Conservation (phyloP, 2,797 vertebrate genomes). For the Acropternis orthonyx region DNA sequence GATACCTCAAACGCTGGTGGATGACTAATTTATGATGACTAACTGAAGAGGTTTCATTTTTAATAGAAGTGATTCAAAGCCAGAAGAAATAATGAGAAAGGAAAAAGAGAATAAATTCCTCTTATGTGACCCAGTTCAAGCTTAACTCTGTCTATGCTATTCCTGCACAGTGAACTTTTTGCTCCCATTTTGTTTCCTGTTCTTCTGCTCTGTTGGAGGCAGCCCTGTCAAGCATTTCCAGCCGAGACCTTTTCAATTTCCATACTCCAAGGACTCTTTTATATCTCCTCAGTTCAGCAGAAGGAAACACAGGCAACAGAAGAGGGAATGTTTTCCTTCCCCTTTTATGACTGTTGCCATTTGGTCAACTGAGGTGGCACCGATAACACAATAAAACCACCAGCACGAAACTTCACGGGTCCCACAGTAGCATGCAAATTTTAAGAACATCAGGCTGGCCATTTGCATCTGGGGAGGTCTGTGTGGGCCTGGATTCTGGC, state of each 20-base stretch:
- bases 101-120: neutral
- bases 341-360: neutral
- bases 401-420: neutral
- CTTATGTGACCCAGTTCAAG: neutral
- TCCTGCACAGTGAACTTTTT: neutral
- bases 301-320: neutral
- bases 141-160: neutral
- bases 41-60: slow-evolving; percentile 29
- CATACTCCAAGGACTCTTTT: neutral
- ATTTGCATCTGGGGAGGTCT: neutral
- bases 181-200: neutral
- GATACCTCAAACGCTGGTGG: neutral
- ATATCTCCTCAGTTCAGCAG: neutral
- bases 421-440: neutral
- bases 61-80: slow-evolving; percentile 22
- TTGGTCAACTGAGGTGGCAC: neutral
- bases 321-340: neutral
- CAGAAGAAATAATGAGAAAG: slow-evolving; percentile 2
- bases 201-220: neutral
- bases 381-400: neutral
- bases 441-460: neutral
- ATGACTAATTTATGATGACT: slow-evolving; percentile 39
- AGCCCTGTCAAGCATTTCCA: neutral
- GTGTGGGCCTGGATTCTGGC: neutral
- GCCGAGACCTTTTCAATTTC: neutral